Evolutionary conservation across 1,140 invertebrate species (phyloP), one percentile per base, ranked within the genome.

Genomic region (Psilanteris sp.): DNA sequence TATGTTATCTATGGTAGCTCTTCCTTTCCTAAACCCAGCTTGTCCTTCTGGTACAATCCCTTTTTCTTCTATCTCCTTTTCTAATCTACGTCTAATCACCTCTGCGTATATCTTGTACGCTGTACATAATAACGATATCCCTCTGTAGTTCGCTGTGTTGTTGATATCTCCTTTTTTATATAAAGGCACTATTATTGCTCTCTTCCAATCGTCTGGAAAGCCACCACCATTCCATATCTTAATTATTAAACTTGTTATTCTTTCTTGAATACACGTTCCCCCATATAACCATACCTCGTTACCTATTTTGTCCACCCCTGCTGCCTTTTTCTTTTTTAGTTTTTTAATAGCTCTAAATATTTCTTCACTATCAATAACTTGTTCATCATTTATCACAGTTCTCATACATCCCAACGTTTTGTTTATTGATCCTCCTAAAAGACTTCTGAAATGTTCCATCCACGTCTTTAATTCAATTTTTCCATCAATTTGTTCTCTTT

Each of bases 251-350:
- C 5, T 20, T 20, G 2, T 5, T 5, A 20, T 3, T 11, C 15
- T 16, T n/a, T n/a, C n/a, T n/a, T n/a, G n/a, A n/a, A n/a, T n/a
- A n/a, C n/a, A n/a, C n/a, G n/a, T n/a, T n/a, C n/a, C n/a, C n/a
- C 34, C 34, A 36, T 36, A 36, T 16, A 36, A 5, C 34, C 34
- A 36, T 1, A 8, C 15, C 3, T 36, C 34, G 8, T 36, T 36
- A 4, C 13, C n/a, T 32, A 20, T 20, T 20, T 5, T 5, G 18
- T 20, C 18, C 5, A 20, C 5, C 18, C 18, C 18, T 3, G 2
- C 18, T 20, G 2, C 18, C 18, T 20, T 48, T 11, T 32, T 20
- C 8, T 20, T 48, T 24, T 20, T 32, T 7, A 20, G 1, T 3
- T 10, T 32, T 9, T 16, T 43, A 4, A 24, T 11, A 0, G 22